Conservation (phyloP, 2,888 invertebrate genomes). For the Acrobasis suavella region DNA sequence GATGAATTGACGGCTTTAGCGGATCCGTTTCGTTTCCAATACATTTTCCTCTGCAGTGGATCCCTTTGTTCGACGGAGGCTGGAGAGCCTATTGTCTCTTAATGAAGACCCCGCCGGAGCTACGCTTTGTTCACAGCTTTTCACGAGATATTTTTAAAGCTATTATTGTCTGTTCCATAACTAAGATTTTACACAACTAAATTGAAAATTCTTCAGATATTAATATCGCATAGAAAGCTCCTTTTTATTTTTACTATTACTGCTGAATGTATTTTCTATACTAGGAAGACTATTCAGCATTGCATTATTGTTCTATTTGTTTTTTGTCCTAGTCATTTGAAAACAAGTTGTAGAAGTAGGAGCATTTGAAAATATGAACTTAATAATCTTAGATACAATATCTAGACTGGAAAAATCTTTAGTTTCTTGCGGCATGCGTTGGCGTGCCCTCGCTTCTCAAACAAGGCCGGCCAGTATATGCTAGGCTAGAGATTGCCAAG, state of each 20-base stretch:
- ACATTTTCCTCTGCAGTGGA: constrained; percentile 34
- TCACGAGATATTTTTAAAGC: constrained; percentile 13
- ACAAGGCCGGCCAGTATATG: constrained; percentile 2
- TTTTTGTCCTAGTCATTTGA: too few species aligned
- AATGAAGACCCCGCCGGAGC: constrained; percentile 20
- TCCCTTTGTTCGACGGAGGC: constrained; percentile 35
- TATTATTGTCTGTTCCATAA: constrained; percentile 6
- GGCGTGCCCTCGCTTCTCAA: background rate
- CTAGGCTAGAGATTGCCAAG: constrained; percentile 8
- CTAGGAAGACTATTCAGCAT: too few species aligned
- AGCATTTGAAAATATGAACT: too few species aligned
- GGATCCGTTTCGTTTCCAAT: constrained; percentile 34
- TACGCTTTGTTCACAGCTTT: constrained; percentile 18
- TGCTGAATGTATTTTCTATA: too few species aligned
- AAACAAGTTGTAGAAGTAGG: too few species aligned
- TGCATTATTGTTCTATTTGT: too few species aligned
- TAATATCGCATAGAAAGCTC: background rate
- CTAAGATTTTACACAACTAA: background rate
- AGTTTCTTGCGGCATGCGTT: background rate
- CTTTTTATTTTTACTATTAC: too few species aligned
- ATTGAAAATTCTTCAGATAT: constrained; percentile 8
- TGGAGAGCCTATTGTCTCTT: constrained; percentile 31
- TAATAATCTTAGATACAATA: too few species aligned
- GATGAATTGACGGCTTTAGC: background rate
- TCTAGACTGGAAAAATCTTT: too few species aligned